Conservation (phyloP, 2,888 invertebrate genomes). For the Opisthograptis luteolata region DNA sequence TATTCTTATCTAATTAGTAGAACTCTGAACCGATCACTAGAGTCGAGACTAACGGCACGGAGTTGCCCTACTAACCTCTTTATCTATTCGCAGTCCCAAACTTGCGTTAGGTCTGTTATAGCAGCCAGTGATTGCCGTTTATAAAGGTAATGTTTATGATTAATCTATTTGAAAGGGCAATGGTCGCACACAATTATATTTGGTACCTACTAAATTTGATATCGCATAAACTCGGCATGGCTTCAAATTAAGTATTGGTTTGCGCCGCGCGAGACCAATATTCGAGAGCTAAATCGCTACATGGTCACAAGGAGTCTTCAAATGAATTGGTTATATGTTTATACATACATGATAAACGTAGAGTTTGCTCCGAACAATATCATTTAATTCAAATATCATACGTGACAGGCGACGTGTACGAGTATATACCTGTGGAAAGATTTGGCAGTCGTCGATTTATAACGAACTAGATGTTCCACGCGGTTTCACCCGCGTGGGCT, state of each 20-base stretch:
- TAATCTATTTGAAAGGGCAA: constrained; percentile 20
- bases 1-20: constrained; percentile 50
- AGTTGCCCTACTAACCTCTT: constrained; percentile 66
- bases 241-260: no score
- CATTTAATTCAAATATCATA: neutral
- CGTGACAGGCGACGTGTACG: constrained; percentile 1
- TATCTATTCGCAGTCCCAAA: constrained; percentile 43
- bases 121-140: constrained; percentile 23
- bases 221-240: neutral
- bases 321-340: constrained; percentile 2
- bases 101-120: constrained; percentile 26
- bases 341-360: no score
- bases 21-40: constrained; percentile 39
- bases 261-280: no score
- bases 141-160: constrained; percentile 22
- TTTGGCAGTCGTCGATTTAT: constrained; percentile 16
- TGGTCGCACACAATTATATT: constrained; percentile 11
- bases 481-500: no score
- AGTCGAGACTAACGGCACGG: constrained; percentile 36
- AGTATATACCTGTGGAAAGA: constrained; percentile 12
- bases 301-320: constrained; percentile 2
- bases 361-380: no score
- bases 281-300: neutral
- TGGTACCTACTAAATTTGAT: neutral
- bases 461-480: no score